Evolutionary conservation across 2,888 invertebrate genomes (phyloP), one percentile per base, ranked within the genome.

Genomic region (Apoda limacodes): DNA sequence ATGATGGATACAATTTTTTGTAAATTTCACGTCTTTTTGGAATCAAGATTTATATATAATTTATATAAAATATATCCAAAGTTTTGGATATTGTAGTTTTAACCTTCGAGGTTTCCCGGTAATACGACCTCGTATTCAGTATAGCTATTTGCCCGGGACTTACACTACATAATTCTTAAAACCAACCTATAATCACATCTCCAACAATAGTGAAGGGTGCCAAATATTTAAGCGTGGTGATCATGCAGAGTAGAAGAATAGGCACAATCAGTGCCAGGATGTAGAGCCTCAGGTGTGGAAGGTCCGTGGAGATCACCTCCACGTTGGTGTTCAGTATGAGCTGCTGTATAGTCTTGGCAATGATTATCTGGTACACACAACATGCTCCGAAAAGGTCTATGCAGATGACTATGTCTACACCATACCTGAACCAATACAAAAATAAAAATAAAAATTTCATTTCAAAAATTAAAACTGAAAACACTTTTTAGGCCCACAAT

Each of bases 371-470:
- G 42, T 78, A 80, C 1, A 75, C 75, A 35, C 72, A 72, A 38
- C 78, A 78, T 0, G 78, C 72, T 0, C 78, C 78, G 23, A 78
- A 78, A 0, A 78, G 48, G 26, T 78, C 78, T 25, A 78, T 56
- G 37, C 76, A 76, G 14, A 78, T 72, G 6, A 48, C 55, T 2
- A 58, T 3, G 35, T 78, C 78, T 4, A 78, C 75, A 25, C 70
- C 62, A 25, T 62, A 60, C 27, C 65, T 64, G 50, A n/a, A n/a
- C n/a, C n/a, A n/a, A n/a, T n/a, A n/a, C n/a, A n/a, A n/a, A n/a
- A n/a, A n/a, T n/a, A n/a, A n/a, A n/a, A n/a, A n/a, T n/a, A n/a
- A n/a, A n/a, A n/a, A n/a, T n/a, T n/a, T n/a, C n/a, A n/a, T n/a
- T n/a, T n/a, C n/a, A n/a, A n/a, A n/a, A n/a, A n/a, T n/a, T n/a